phyloP scores from a whole-genome alignment of 30 jellyfish, hydroid and myxozoan genomes.

The Chrysaora quinquecirrha region DNA sequence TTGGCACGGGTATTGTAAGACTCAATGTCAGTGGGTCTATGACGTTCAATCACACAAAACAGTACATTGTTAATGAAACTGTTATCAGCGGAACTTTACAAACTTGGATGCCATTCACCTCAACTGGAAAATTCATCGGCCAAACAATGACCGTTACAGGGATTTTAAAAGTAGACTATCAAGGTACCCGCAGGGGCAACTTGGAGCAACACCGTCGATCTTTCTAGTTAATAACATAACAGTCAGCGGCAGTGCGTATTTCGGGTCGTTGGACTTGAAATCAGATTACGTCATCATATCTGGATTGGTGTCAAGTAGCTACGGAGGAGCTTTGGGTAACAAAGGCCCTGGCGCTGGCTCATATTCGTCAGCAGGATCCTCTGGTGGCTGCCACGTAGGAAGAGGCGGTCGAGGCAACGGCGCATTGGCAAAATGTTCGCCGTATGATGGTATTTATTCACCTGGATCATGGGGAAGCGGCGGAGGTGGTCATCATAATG shows the following conservation, averaged over 20 bases:
- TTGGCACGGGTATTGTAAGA: conserved; percentile 27
- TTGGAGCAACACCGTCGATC: conserved; percentile 23
- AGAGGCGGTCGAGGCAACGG: conserved; percentile 73
- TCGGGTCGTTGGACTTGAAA: conserved; percentile 48
- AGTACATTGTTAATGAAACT: conserved; percentile 17
- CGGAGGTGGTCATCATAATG: conserved; percentile 48
- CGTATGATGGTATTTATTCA: conserved; percentile 40
- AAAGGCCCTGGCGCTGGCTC: conserved; percentile 52
- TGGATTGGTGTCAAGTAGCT: conserved; percentile 37
- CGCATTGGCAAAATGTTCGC: conserved; percentile 1
- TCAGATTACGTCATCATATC: conserved; percentile 26
- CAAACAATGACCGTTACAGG: conserved; percentile 26
- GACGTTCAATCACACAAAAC: conserved; percentile 35
- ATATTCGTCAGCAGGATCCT: conserved; percentile 50
- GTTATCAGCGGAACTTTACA: conserved; percentile 30
- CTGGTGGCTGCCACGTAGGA: conserved; percentile 66
- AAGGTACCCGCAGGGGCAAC: conserved; percentile 27
- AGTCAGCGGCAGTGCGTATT: conserved; percentile 31
- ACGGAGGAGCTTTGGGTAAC: conserved; percentile 66
- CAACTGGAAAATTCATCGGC: conserved; percentile 45
- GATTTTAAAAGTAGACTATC: conserved; percentile 1
- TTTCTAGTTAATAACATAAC: conserved; percentile 1
- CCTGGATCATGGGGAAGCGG: conserved; percentile 70
- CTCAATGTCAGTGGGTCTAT: conserved; percentile 43
- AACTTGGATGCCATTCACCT: conserved; percentile 57